phyloP scores from a whole-genome alignment of 1,140 invertebrate genomes.

The Lineus longissimus region DNA sequence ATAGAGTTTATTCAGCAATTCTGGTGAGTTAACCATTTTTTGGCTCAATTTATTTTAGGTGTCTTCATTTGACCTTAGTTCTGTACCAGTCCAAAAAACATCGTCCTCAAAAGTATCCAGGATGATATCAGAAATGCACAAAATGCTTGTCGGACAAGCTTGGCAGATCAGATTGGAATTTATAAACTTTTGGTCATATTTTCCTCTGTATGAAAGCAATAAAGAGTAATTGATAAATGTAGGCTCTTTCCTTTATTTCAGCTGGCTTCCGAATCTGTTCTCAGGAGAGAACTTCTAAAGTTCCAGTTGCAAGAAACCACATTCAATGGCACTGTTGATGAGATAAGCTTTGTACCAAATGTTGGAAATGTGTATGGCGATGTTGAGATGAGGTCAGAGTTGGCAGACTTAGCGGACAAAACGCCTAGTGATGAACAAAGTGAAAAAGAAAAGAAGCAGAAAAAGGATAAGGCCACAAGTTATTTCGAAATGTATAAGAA shows the following conservation, averaged over 20 bases:
- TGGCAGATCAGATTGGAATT: no score
- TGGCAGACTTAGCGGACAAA: neutral
- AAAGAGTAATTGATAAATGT: no score
- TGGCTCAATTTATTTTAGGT: no score
- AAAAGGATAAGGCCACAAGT: neutral
- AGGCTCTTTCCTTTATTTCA: slow-evolving; percentile 19
- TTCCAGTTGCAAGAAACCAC: neutral
- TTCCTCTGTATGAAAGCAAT: no score
- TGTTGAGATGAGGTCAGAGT: neutral
- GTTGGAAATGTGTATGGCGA: neutral
- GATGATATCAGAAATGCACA: no score
- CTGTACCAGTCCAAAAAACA: no score
- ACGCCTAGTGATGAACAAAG: neutral
- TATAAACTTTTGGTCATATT: no score
- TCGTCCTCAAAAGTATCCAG: no score
- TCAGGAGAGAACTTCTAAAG: slow-evolving; percentile 24
- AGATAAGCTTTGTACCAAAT: neutral
- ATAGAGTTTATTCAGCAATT: slow-evolving; percentile 47
- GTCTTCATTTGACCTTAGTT: no score
- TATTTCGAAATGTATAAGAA: slow-evolving; percentile 32
- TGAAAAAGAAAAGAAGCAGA: neutral
- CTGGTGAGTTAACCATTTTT: slow-evolving; percentile 40
- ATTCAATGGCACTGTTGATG: neutral
- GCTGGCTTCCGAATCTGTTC: slow-evolving; percentile 26
- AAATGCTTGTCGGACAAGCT: no score